These are phyloP conservation scores for Talpa occidentalis DNA, from an alignment of 2,113 vertebrate species.

Conservation along the genomic window DNA sequence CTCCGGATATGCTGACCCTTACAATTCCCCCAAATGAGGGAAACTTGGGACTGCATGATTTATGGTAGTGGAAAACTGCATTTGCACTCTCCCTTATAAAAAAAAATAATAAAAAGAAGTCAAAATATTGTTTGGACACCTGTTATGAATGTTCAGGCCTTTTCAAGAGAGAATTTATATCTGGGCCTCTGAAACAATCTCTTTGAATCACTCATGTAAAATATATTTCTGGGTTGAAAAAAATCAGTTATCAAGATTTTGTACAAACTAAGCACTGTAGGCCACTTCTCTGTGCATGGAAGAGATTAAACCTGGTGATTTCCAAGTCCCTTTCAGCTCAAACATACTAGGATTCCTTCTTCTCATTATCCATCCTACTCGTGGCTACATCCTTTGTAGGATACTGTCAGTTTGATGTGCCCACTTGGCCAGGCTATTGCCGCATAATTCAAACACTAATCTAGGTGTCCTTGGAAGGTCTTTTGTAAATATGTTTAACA, in stretches of 20 bases:
- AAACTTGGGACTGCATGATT: too few species aligned
- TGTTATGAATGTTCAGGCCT: background rate
- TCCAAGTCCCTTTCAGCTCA: background rate
- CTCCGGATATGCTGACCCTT: too few species aligned
- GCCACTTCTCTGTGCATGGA: background rate
- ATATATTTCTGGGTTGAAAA: background rate
- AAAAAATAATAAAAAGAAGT: background rate
- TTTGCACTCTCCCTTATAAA: too few species aligned
- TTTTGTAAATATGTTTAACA: background rate
- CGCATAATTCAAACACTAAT: background rate
- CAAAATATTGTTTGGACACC: background rate
- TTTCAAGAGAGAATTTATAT: background rate
- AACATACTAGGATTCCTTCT: background rate
- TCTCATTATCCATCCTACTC: background rate
- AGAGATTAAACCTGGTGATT: background rate
- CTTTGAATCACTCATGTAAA: background rate
- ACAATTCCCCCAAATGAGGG: too few species aligned
- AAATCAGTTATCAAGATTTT: background rate
- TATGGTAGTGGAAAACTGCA: too few species aligned
- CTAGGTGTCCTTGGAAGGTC: background rate
- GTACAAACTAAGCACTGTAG: background rate
- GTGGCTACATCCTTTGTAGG: background rate
- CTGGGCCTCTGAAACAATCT: background rate
- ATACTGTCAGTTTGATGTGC: background rate
- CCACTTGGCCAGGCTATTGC: background rate